A percentile compares a stretch with the other conserved stretches of the same genome.
These are phyloP conservation scores for Drosophila varians DNA, from an alignment of 1,140 invertebrate species.

Conservation along the genomic window DNA sequence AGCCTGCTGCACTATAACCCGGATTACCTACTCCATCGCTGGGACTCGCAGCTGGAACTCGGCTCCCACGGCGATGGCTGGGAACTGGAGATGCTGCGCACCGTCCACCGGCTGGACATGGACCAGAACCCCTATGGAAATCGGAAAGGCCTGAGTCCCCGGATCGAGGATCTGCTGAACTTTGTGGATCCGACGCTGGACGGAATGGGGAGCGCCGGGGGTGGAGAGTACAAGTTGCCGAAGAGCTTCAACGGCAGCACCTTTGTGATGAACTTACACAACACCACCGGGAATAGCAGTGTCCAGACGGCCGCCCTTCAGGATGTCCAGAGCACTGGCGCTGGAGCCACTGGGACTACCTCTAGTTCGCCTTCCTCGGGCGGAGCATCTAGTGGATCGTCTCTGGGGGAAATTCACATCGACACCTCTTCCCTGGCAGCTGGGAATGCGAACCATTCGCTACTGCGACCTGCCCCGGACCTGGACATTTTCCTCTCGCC, in stretches of 20 bases:
- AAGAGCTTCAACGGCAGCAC: conserved; percentile 85
- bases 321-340: conserved; percentile 59
- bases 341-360: conserved; percentile 14
- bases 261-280: conserved; percentile 85
- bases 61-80: conserved; percentile 85
- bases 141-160: conserved; percentile 87
- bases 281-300: conserved; percentile 70
- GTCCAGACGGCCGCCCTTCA: conserved; percentile 75
- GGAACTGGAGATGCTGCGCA: conserved; percentile 85
- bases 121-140: conserved; percentile 87
- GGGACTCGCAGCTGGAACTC: conserved; percentile 84
- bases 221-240: conserved; percentile 59
- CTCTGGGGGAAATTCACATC: conserved; percentile 53
- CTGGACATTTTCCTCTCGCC: conserved; percentile 71
- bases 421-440: conserved; percentile 32
- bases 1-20: conserved; percentile 90
- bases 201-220: conserved; percentile 12
- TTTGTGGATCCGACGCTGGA: conserved; percentile 79
- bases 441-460: conserved; percentile 37
- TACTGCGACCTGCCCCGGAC: conserved; percentile 35
- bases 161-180: conserved; percentile 86
- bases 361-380: conserved; percentile 8
- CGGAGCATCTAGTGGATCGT: conserved; percentile 7
- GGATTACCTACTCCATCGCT: conserved; percentile 85
- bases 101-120: conserved; percentile 84